These are phyloP conservation scores for Mus musculus DNA, from an alignment of 2,113 vertebrate genomes.

Conservation along the genomic window GRCm39 chr13:110189001-110189500, in stretches of 20 bases:
- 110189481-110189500: not conserved
- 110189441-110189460: not conserved
- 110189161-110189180: not conserved
- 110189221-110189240: not conserved
- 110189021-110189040: not conserved
- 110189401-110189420: not conserved
- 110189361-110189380: not conserved
- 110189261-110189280: not conserved
- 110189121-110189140: not conserved
- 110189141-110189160: not conserved
- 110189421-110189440: not conserved
- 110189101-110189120: not conserved
- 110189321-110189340: not conserved
- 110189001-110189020: not conserved
- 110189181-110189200: not conserved
- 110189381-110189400: not conserved
- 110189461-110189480: not conserved
- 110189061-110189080: too few species aligned
- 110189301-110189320: not conserved
- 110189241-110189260: not conserved
- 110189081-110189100: not conserved
- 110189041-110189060: not conserved
- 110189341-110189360: not conserved
- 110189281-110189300: not conserved
- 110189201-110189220: not conserved